Evolutionary conservation across 2,888 invertebrate genomes (phyloP).

Genomic region (Chrysolina americana): DNA sequence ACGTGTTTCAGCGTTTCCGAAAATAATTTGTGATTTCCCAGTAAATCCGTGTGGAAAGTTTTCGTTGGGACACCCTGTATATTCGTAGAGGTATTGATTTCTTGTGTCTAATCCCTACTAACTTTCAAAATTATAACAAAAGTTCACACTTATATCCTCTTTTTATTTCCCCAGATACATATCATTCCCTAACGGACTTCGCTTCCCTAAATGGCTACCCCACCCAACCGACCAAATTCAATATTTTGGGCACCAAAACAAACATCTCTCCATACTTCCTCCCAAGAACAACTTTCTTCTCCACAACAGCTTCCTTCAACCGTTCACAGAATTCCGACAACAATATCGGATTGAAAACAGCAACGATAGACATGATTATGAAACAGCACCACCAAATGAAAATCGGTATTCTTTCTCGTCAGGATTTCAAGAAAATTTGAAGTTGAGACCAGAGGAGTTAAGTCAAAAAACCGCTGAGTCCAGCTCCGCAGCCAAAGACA

Average conservation of each 20-base stretch:
- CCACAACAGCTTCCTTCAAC: constrained; percentile 14
- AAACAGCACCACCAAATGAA: not conserved
- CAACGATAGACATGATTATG: not conserved
- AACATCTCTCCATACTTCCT: constrained; percentile 32
- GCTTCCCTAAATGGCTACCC: constrained; percentile 54
- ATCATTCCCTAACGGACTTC: constrained; percentile 54
- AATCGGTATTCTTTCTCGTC: not conserved
- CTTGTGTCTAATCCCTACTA: constrained; percentile 29
- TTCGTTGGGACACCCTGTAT: too few relatives aligned
- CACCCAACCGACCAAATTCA: constrained; percentile 46
- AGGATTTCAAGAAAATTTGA: not conserved
- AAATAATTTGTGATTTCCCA: too few relatives aligned
- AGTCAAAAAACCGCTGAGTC: not conserved
- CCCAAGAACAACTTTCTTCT: constrained; percentile 28
- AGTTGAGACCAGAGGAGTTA: not conserved
- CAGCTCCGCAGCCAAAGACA: not conserved
- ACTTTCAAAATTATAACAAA: constrained; percentile 9
- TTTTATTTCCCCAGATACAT: constrained; percentile 48
- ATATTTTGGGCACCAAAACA: constrained; percentile 36
- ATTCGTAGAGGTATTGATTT: not conserved
- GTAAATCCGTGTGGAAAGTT: too few relatives aligned
- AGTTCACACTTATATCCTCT: constrained; percentile 42
- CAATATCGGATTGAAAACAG: not conserved
- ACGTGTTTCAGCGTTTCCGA: too few relatives aligned
- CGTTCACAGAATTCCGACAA: constrained; percentile 18